phyloP scores from a whole-genome alignment of 2,797 vertebrate genomes.

The Pantherophis vulpinus region DNA sequence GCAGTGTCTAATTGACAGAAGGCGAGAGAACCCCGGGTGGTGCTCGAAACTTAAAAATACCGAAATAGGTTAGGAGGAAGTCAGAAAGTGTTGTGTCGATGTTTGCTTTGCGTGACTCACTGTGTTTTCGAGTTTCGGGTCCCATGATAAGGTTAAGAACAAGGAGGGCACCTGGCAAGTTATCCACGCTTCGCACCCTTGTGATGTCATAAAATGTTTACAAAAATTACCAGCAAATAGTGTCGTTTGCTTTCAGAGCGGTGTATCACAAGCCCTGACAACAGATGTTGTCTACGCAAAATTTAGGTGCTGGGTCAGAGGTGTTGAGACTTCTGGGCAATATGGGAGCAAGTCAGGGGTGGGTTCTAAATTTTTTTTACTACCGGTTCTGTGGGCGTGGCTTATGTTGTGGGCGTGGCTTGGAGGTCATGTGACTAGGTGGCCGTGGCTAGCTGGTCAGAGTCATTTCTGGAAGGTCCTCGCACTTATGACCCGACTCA shows the following conservation, averaged over 20 bases:
- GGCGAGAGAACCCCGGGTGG: background rate
- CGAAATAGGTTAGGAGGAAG: background rate
- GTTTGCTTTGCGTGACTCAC: background rate
- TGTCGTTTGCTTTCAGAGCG: background rate
- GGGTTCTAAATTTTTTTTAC: too few species aligned
- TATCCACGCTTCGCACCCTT: background rate
- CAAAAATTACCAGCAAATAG: background rate
- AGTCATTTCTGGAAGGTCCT: too few species aligned
- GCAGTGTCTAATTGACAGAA: too few species aligned
- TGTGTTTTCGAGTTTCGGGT: background rate
- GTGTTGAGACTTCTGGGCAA: background rate
- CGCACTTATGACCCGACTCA: too few species aligned
- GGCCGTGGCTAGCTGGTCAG: too few species aligned
- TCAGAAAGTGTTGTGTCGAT: background rate
- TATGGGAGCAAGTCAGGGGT: background rate
- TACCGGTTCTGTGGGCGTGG: too few species aligned
- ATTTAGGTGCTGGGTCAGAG: background rate
- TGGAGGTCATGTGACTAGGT: too few species aligned
- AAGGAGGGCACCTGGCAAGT: too few species aligned
- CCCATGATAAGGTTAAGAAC: background rate
- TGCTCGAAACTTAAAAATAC: background rate
- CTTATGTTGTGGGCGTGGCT: too few species aligned
- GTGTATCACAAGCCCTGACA: background rate
- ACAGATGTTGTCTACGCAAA: background rate
- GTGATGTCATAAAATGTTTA: background rate